A percentile compares a stretch with the other conserved stretches of the same genome.
These are phyloP conservation scores for Scaptomyza flava DNA, from an alignment of 2,888 invertebrate genomes.

Conservation along the genomic window DNA sequence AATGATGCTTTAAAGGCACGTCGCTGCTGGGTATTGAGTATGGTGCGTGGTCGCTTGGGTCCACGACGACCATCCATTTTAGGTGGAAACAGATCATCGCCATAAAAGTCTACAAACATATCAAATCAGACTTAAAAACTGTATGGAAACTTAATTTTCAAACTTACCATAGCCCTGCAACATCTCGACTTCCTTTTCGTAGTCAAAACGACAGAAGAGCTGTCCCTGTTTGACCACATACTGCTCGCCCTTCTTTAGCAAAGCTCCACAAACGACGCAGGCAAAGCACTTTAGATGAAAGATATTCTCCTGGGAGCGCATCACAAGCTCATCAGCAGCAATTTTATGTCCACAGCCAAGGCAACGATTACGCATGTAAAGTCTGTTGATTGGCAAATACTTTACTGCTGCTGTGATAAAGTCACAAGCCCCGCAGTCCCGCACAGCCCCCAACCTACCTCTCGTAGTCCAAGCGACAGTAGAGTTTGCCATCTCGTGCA, in stretches of 20 bases:
- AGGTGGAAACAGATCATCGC: conserved; percentile 87
- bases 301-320: conserved; percentile 90
- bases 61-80: conserved; percentile 89
- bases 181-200: conserved; percentile 91
- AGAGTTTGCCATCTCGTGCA: conserved; percentile 89
- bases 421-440: neutral
- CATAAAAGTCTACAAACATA: conserved; percentile 85
- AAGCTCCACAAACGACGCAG: conserved; percentile 91
- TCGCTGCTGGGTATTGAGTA: conserved; percentile 92
- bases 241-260: conserved; percentile 92
- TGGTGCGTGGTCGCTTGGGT: conserved; percentile 92
- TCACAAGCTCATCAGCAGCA: conserved; percentile 91
- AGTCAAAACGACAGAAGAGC: conserved; percentile 91
- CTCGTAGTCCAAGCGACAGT: conserved; percentile 92
- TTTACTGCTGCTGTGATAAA: neutral
- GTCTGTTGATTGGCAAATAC: conserved; percentile 84
- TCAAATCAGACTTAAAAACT: neutral
- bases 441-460: conserved; percentile 85
- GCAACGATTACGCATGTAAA: conserved; percentile 90
- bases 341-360: conserved; percentile 90
- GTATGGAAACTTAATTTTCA: neutral
- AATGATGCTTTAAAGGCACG: conserved; percentile 94
- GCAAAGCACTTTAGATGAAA: conserved; percentile 92
- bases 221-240: conserved; percentile 92
- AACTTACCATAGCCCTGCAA: conserved; percentile 86